These are phyloP conservation scores for Melanotus villosus DNA, from an alignment of 2,888 invertebrate genomes.

Conservation along the genomic window DNA sequence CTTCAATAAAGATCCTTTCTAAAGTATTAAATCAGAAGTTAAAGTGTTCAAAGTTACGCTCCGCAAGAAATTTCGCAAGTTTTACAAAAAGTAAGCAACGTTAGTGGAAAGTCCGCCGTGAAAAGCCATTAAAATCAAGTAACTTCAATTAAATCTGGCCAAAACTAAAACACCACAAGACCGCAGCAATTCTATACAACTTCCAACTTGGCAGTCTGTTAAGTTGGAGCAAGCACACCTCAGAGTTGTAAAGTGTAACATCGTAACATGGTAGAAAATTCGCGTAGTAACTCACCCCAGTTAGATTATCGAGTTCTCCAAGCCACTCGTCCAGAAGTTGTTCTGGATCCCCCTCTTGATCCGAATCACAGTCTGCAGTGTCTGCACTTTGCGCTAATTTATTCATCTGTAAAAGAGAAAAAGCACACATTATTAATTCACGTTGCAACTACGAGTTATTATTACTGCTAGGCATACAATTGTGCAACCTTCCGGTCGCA, in stretches of 20 bases:
- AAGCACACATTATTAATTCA: background rate
- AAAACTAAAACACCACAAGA: background rate
- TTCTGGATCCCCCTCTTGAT: conserved; percentile 80
- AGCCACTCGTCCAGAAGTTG: conserved; percentile 85
- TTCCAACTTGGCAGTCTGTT: background rate
- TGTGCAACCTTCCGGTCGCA: conserved; percentile 5
- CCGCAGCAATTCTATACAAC: background rate
- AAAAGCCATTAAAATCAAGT: background rate
- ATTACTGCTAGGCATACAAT: background rate
- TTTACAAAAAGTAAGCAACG: no score
- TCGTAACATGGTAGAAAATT: background rate
- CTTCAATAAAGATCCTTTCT: no score
- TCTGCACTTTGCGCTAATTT: conserved; percentile 66
- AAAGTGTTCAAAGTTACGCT: no score
- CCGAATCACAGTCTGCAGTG: conserved; percentile 73
- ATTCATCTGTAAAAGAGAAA: conserved; percentile 70
- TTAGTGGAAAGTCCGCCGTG: background rate
- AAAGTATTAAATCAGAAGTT: no score
- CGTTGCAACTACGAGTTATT: background rate
- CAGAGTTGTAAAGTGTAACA: background rate
- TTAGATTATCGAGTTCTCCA: conserved; percentile 81
- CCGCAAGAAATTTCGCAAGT: no score
- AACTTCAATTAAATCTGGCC: background rate
- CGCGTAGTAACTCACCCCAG: conserved; percentile 75
- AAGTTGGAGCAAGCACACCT: background rate